Evolutionary conservation across 2,888 invertebrate species (phyloP).

Genomic region (Pseudococcus longispinus): DNA sequence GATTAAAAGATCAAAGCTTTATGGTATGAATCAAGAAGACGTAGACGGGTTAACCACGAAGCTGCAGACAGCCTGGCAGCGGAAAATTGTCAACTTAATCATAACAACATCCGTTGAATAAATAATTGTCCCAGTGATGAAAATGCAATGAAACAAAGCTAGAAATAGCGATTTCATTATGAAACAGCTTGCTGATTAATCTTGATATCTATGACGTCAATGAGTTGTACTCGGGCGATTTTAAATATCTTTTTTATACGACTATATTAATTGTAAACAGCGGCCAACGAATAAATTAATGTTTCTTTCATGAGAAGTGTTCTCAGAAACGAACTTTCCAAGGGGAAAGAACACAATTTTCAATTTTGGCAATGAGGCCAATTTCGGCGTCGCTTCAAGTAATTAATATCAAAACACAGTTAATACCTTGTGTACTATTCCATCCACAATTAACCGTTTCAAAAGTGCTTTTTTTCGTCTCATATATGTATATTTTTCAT

Average conservation of each 20-base stretch:
- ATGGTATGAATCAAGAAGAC: background rate
- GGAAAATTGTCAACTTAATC: constrained; percentile 44
- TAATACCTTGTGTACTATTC: constrained; percentile 29
- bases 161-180: constrained; percentile 49
- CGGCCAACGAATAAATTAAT: constrained; percentile 53
- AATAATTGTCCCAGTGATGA: constrained; percentile 42
- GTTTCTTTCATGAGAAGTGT: constrained; percentile 45
- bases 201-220: constrained; percentile 50
- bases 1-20: background rate
- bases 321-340: constrained; percentile 18
- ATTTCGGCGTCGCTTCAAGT: constrained; percentile 43
- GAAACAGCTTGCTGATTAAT: constrained; percentile 20
- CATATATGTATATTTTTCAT: constrained; percentile 9
- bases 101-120: constrained; percentile 50
- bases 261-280: constrained; percentile 54
- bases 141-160: constrained; percentile 41
- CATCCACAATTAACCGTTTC: constrained; percentile 10
- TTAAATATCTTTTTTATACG: constrained; percentile 51
- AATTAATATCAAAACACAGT: constrained; percentile 50
- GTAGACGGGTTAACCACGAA: background rate
- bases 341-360: constrained; percentile 36
- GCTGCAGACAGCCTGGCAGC: constrained; percentile 50
- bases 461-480: constrained; percentile 22
- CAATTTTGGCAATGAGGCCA: constrained; percentile 46
- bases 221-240: constrained; percentile 50